Percentiles rank a stretch among this genome's conserved stretches.
Evolutionary conservation across 2,797 vertebrate genomes (phyloP).

Genomic region (Arctocebus calabarensis): DNA sequence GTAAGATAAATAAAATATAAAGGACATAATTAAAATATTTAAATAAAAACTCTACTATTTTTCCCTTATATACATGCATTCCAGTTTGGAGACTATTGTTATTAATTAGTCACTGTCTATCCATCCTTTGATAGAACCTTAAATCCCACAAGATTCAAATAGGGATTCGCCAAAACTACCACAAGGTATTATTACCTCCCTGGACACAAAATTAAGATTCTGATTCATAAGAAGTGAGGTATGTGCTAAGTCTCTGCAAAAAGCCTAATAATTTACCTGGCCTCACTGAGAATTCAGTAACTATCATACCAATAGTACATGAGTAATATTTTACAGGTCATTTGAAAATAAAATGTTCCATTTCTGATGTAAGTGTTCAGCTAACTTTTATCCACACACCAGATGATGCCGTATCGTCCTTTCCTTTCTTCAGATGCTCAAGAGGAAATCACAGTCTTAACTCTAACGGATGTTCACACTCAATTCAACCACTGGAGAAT

Average conservation of each 20-base stretch:
- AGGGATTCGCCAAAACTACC: slow-evolving; percentile 29
- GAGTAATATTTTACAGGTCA: slow-evolving; percentile 28
- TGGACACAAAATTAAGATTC: slow-evolving; percentile 57
- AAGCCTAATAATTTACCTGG: slow-evolving; percentile 25
- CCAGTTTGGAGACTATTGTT: neutral
- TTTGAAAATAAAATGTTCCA: slow-evolving; percentile 38
- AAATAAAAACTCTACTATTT: slow-evolving; percentile 51
- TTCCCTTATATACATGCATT: neutral
- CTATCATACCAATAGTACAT: slow-evolving; percentile 32
- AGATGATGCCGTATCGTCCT: neutral
- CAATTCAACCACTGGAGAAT: slow-evolving; percentile 8
- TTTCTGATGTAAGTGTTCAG: slow-evolving; percentile 29
- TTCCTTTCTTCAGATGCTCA: slow-evolving; percentile 44
- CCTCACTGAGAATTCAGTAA: neutral
- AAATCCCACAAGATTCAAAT: neutral
- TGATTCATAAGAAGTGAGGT: slow-evolving; percentile 46
- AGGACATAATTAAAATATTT: slow-evolving; percentile 55
- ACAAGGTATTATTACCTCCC: neutral
- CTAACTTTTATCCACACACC: slow-evolving; percentile 46
- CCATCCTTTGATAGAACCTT: slow-evolving; percentile 18
- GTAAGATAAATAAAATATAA: slow-evolving; percentile 49
- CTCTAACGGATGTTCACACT: neutral
- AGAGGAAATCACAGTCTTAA: slow-evolving; percentile 43
- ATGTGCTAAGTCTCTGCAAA: slow-evolving; percentile 46
- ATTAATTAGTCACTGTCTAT: neutral